These are phyloP conservation scores for Platerodrilus igneus DNA, from an alignment of 2,888 invertebrate species.

Conservation along the genomic window DNA sequence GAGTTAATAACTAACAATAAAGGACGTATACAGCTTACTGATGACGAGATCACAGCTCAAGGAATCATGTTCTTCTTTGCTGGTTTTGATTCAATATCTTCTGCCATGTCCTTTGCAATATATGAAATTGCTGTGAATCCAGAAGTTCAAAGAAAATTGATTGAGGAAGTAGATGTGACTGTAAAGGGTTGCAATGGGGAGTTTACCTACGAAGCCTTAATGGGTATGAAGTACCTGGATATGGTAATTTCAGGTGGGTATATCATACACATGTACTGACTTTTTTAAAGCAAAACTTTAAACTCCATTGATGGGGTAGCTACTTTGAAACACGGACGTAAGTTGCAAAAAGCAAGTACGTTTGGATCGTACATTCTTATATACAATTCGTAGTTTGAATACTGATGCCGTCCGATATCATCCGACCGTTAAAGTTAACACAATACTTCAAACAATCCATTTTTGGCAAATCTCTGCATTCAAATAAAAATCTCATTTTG, in stretches of 20 bases:
- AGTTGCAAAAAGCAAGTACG: no score
- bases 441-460: no score
- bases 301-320: no score
- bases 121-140: conserved; percentile 57
- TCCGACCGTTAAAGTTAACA: no score
- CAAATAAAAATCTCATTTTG: no score
- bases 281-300: no score
- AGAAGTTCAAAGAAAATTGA: conserved; percentile 54
- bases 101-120: conserved; percentile 50
- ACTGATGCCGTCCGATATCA: no score
- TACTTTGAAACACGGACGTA: no score
- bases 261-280: no score
- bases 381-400: no score
- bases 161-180: conserved; percentile 52
- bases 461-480: no score
- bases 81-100: conserved; percentile 51
- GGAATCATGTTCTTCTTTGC: conserved; percentile 53
- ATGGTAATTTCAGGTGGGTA: conserved; percentile 56
- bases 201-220: conserved; percentile 50
- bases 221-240: conserved; percentile 54
- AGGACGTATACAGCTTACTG: conserved; percentile 22
- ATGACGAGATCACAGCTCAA: conserved; percentile 55
- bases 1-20: not conserved
- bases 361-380: no score
- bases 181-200: conserved; percentile 29